phyloP scores from a whole-genome alignment of 2,113 vertebrate genomes.

The Cisticola juncidis region DNA sequence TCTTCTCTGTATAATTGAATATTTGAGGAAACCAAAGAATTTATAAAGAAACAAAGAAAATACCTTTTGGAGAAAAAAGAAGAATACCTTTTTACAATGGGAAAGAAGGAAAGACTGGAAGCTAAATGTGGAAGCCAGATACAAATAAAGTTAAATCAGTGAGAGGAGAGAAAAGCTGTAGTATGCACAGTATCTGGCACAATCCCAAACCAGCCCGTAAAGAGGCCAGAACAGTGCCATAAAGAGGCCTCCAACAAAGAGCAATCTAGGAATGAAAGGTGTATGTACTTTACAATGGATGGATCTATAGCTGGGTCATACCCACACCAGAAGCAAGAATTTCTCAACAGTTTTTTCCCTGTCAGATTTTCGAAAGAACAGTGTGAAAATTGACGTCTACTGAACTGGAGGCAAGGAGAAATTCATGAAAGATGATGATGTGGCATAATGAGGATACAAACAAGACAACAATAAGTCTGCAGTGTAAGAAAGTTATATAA shows the following conservation, averaged over 20 bases:
- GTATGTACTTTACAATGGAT: not conserved
- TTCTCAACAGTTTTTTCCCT: not conserved
- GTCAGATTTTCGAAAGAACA: not conserved
- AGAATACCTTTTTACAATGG: not conserved
- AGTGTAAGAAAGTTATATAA: not conserved
- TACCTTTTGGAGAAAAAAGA: not conserved
- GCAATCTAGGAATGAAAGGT: not conserved
- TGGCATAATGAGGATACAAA: conserved; percentile 23
- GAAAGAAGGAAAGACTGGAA: not conserved
- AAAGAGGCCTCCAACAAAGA: not conserved
- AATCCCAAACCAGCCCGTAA: not conserved
- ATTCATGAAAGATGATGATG: not conserved
- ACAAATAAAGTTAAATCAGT: not conserved
- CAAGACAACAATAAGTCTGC: not conserved
- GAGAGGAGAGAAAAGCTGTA: not conserved
- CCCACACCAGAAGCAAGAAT: not conserved
- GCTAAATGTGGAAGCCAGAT: not conserved
- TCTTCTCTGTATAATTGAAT: not conserved
- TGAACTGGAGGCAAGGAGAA: not conserved
- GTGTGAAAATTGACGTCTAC: not conserved
- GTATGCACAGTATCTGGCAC: not conserved
- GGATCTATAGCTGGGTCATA: not conserved
- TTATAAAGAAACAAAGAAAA: not conserved
- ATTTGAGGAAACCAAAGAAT: not conserved
- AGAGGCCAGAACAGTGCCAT: not conserved